Evolutionary conservation across 2,888 invertebrate species (phyloP), one percentile per base, ranked within the genome.

Genomic region (Melieria omissa): DNA sequence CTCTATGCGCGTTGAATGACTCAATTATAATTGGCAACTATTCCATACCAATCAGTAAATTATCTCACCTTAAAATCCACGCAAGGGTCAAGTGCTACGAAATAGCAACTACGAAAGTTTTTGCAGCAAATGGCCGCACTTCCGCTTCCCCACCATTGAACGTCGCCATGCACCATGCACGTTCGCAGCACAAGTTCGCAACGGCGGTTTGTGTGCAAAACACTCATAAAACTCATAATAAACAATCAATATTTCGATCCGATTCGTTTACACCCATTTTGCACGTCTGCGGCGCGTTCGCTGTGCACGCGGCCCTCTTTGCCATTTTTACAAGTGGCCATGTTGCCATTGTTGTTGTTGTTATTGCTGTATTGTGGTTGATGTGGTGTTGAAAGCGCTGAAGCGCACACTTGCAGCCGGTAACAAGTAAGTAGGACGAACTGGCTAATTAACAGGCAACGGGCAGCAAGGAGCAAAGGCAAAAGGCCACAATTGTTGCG

Each of bases 211-310:
- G 29, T 29, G 29, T 29, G 29, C 29, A 42, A 12, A 42, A 12
- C 29, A 8, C 6, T 46, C 44, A 62, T 42, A 62, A 62, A 62
- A 62, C 41, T 62, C 42, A 62, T 46, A 62, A 62, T 62, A 62
- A 62, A 62, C 62, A 62, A 45, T 62, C 62, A 10, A 10, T 10
- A 58, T 60, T 49, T 60, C 45, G 55, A 29, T 29, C 29, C 29
- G 29, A 44, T 63, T 57, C 12, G 64, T 63, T 57, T 49, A 62
- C 68, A 52, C 64, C 64, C 63, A 70, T 49, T 70, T 60, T 44
- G 47, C 63, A 70, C 63, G 64, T 63, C 63, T 57, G 10, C 16
- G 29, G 29, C 29, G n/a, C 29, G 5, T 41, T 58, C 6, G 16
- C 41, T 14, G 16, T n/a, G n/a, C 6, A 52, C 12, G 52, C 52